Base-by-base conservation (phyloP, 2,888 invertebrate species). In the Agrochola litura region DNA sequence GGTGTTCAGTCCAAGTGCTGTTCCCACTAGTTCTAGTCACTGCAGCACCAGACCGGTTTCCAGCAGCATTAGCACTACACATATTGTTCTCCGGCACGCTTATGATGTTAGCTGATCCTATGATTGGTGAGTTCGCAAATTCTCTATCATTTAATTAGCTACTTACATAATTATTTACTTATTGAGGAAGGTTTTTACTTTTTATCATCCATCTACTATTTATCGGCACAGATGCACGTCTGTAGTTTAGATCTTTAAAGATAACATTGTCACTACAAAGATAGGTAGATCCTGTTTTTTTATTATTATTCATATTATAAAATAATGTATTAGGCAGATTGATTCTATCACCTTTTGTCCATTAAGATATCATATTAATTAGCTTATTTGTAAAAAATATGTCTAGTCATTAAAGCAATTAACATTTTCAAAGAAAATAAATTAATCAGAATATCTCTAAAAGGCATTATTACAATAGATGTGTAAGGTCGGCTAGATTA, bases 21-120 rank as follows among this genome's bases (percentile, higher is more conserved):
- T 97, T 98, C n/a, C 95, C 98, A 19, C 97, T 98, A 5, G 97
- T 98, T 70, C 97, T 98, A 54, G 98, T 98, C 81, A 97, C 97
- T 76, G 97, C 98, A 72, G 97, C 97, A 0, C 97, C 97, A 2
- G 97, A 98, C 69, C 97, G 97, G 87, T 98, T 98, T 89, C 97
- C 98, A 12, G 98, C 98, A 1, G 98, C 98, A 0, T 97, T 98
- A 88, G 98, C 98, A 0, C 93, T 98, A 61, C 98, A 97, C 88
- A 98, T 98, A 91, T 97, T 98, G 43, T 97, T 98, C 77, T 98
- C 97, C 82, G 98, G 98, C 1, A 94, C 97, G 46, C 96, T 98
- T 9, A 97, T 97, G 92, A 97, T 98, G 54, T 86, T 97, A n/a
- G 97, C 98, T 75, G 98, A 98, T 69, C 98, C 98, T 3, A 91